phyloP scores from a whole-genome alignment of 1,140 invertebrate species.

The Neuroterus valhalla region DNA sequence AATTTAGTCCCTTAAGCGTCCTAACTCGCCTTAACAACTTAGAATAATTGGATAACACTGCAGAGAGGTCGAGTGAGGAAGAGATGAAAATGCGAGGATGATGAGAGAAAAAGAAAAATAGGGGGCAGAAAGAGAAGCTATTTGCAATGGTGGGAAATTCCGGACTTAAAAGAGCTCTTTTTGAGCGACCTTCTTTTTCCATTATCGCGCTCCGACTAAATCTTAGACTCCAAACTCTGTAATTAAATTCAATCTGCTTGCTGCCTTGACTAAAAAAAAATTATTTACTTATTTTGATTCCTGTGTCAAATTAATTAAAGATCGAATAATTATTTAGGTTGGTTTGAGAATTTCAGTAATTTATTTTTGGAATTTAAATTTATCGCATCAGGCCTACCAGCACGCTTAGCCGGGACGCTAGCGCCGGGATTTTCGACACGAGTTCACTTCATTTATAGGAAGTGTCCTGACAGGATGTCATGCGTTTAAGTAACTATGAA shows the following conservation, averaged over 20 bases:
- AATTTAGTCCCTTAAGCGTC: conserved; percentile 75
- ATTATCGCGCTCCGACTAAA: conserved; percentile 15
- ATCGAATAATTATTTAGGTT: too few species aligned
- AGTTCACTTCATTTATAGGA: too few species aligned
- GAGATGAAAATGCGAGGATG: conserved; percentile 29
- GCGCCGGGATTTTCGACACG: too few species aligned
- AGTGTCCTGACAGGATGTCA: too few species aligned
- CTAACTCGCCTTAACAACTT: conserved; percentile 76
- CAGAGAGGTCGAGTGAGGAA: conserved; percentile 36
- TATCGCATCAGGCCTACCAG: too few species aligned
- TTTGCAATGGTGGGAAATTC: conserved; percentile 43
- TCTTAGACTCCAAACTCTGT: conserved; percentile 21
- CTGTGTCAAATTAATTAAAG: neutral
- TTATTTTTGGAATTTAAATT: too few species aligned
- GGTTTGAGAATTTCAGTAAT: too few species aligned
- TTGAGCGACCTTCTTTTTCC: conserved; percentile 6
- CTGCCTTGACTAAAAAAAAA: neutral
- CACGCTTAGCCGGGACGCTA: too few species aligned
- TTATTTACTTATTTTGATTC: neutral
- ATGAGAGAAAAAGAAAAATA: conserved; percentile 26
- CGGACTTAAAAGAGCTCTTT: conserved; percentile 25
- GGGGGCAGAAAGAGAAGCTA: conserved; percentile 39
- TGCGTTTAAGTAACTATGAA: too few species aligned
- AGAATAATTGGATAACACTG: conserved; percentile 75
- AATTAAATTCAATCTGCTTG: conserved; percentile 3